Evolutionary conservation across 2,888 invertebrate genomes (phyloP).

Genomic region (Papilio demoleus): DNA sequence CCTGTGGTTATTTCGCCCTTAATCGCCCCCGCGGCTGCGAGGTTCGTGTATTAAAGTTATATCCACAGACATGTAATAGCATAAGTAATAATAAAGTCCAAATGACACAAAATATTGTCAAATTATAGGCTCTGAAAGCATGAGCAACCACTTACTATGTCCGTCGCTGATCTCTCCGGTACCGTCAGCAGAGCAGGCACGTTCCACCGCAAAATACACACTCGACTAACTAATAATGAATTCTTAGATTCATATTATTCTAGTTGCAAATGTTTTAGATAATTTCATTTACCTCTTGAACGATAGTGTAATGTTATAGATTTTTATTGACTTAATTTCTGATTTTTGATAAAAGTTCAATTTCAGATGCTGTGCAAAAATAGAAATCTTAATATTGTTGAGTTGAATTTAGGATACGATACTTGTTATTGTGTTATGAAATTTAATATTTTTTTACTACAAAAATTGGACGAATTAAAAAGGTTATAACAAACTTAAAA

Average conservation of each 20-base stretch:
- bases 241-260: neutral
- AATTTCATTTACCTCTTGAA: too few species aligned
- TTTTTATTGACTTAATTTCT: neutral
- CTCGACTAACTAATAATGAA: neutral
- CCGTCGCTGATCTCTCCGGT: conserved; percentile 71
- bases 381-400: neutral
- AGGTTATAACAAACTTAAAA: neutral
- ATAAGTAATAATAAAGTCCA: conserved; percentile 82
- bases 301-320: too few species aligned
- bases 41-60: conserved; percentile 78
- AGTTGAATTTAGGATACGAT: neutral
- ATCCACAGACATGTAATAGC: conserved; percentile 80
- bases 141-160: conserved; percentile 81
- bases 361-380: neutral
- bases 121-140: conserved; percentile 82
- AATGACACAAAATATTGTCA: conserved; percentile 84
- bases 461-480: neutral
- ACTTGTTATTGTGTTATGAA: too few species aligned
- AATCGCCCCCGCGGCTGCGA: conserved; percentile 74
- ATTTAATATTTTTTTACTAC: too few species aligned
- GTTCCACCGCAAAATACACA: neutral
- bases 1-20: conserved; percentile 80
- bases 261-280: neutral
- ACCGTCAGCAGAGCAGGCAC: conserved; percentile 58
- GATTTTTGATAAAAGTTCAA: neutral